These are phyloP conservation scores for Decapterus maruadsi DNA, from an alignment of 2,797 vertebrate genomes.

Conservation along the genomic window DNA sequence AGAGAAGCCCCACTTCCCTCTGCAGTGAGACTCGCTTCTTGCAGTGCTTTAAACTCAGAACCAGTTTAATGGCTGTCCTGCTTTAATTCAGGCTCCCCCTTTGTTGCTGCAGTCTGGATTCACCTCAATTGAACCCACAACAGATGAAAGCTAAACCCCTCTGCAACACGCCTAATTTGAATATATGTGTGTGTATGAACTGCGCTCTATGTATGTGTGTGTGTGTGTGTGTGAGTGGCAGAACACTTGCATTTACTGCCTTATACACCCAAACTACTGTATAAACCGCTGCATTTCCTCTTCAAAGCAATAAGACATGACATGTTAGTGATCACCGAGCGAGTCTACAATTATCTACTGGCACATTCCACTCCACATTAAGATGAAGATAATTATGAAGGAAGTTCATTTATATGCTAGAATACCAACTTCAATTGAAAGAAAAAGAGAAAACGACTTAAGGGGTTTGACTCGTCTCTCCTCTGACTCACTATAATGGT, in stretches of 20 bases:
- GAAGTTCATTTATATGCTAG: constrained; percentile 26
- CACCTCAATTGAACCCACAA: constrained; percentile 55
- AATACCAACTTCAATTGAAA: constrained; percentile 17
- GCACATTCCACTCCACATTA: constrained; percentile 11
- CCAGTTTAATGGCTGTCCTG: constrained; percentile 42
- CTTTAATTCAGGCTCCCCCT: constrained; percentile 44
- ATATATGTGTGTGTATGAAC: constrained; percentile 27
- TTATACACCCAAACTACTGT: not conserved
- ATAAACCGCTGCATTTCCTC: constrained; percentile 12
- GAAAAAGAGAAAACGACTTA: not conserved
- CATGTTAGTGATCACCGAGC: constrained; percentile 17
- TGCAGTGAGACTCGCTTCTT: constrained; percentile 37
- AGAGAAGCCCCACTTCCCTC: constrained; percentile 26
- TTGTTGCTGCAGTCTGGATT: constrained; percentile 62
- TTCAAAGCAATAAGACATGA: constrained; percentile 24
- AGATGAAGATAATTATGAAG: constrained; percentile 23
- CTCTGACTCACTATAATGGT: not conserved
- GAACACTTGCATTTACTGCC: constrained; percentile 10
- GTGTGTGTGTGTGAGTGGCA: constrained; percentile 9
- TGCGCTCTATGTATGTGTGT: not conserved
- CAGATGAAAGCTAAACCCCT: constrained; percentile 56
- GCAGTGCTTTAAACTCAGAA: constrained; percentile 39
- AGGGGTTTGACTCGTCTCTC: constrained; percentile 22
- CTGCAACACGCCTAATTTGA: constrained; percentile 50
- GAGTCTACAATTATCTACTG: constrained; percentile 8